phyloP scores from a whole-genome alignment of 1,140 invertebrate species.

The Ostrea denselamellosa region DNA sequence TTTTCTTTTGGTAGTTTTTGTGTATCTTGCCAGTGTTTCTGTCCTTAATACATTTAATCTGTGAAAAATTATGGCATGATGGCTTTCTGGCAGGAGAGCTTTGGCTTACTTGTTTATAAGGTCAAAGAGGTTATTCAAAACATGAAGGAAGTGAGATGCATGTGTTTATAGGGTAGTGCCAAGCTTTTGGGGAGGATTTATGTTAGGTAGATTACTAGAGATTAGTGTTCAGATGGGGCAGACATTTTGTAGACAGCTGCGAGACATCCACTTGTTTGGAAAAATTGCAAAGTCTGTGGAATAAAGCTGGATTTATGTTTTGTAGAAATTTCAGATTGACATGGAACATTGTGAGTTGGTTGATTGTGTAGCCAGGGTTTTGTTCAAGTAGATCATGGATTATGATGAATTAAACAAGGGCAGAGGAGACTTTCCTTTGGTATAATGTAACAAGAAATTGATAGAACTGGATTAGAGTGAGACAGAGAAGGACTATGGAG shows the following conservation, averaged over 20 bases:
- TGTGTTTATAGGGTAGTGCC: constrained; percentile 22
- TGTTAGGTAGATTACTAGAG: constrained; percentile 14
- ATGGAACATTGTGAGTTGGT: not conserved
- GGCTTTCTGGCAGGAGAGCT: not conserved
- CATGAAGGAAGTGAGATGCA: constrained; percentile 2
- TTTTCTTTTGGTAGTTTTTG: not conserved
- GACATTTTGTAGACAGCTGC: constrained; percentile 20
- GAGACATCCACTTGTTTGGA: constrained; percentile 26
- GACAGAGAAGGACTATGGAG: not conserved
- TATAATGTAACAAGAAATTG: constrained; percentile 20
- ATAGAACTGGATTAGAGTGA: not conserved
- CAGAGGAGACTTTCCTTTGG: not conserved
- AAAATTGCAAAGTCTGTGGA: not conserved
- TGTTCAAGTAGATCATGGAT: constrained; percentile 1
- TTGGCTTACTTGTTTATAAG: constrained; percentile 1
- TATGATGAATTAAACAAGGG: constrained; percentile 12
- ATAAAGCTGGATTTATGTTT: not conserved
- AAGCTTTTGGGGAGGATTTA: constrained; percentile 3
- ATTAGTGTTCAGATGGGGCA: not conserved
- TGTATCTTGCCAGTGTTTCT: not conserved
- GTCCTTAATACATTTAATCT: not conserved
- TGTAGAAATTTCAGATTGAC: not conserved
- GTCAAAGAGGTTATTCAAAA: constrained; percentile 26
- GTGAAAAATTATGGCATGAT: not conserved
- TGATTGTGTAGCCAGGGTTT: not conserved